phyloP scores from a whole-genome alignment of 2,797 vertebrate species.

The Poecilia picta region DNA sequence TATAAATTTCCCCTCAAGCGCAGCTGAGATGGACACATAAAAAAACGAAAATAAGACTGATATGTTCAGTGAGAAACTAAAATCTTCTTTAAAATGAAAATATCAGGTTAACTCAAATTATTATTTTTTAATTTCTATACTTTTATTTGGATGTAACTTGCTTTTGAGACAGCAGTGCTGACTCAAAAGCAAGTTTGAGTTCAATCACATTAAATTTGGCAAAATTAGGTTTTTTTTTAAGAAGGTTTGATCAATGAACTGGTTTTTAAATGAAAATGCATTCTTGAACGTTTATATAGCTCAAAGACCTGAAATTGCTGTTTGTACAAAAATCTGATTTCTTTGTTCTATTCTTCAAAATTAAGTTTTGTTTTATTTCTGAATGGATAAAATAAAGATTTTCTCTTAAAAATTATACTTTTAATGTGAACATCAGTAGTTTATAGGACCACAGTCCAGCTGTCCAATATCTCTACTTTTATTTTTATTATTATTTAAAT shows the following conservation, averaged over 20 bases:
- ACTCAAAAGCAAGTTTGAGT: neutral
- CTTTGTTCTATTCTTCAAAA: neutral
- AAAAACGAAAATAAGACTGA: neutral
- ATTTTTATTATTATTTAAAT: neutral
- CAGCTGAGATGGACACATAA: neutral
- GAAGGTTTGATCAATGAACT: neutral
- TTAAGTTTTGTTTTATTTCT: neutral
- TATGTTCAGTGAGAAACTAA: neutral
- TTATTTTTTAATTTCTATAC: neutral
- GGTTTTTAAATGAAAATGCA: neutral
- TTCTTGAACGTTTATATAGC: neutral
- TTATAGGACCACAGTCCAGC: slow-evolving; percentile 14
- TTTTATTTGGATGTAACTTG: neutral
- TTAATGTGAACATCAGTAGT: neutral
- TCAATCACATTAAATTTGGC: neutral
- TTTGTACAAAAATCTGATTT: neutral
- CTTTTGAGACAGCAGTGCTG: neutral
- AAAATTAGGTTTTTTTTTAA: neutral
- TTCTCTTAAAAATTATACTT: neutral
- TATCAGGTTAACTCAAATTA: neutral
- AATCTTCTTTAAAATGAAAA: neutral
- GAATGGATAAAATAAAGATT: neutral
- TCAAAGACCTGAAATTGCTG: neutral
- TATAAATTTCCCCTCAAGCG: neutral
- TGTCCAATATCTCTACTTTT: slow-evolving; percentile 25